Evolutionary conservation across 1,140 invertebrate genomes (phyloP).

Genomic region (Sitophilus oryzae): DNA sequence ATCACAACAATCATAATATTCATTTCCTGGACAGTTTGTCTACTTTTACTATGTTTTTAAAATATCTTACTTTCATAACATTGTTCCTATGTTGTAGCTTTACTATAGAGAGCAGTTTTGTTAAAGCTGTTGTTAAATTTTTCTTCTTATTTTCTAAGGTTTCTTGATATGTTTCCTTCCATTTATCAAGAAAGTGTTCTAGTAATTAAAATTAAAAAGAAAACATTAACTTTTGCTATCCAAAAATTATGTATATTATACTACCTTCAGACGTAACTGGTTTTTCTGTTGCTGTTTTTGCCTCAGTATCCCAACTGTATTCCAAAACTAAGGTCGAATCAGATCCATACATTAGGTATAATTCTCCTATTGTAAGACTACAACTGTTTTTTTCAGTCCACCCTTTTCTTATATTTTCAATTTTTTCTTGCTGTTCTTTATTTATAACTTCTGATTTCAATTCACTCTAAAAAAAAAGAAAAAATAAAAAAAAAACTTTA

Average conservation of each 20-base stretch:
- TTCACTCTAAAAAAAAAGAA: too few relatives aligned
- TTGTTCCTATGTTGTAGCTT: constrained; percentile 45
- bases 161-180: constrained; percentile 14
- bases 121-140: constrained; percentile 43
- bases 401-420: constrained; percentile 62
- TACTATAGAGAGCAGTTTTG: constrained; percentile 57
- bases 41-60: too few relatives aligned
- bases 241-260: neutral
- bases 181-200: constrained; percentile 20
- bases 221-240: neutral
- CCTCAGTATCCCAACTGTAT: constrained; percentile 67
- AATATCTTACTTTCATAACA: constrained; percentile 32
- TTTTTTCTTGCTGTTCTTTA: constrained; percentile 22
- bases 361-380: constrained; percentile 76
- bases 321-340: constrained; percentile 74
- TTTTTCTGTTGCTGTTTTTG: constrained; percentile 21
- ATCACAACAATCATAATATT: too few relatives aligned
- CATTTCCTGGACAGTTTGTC: too few relatives aligned
- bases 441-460: neutral
- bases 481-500: too few relatives aligned
- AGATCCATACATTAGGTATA: constrained; percentile 84
- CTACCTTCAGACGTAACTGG: constrained; percentile 14
- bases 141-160: constrained; percentile 18
- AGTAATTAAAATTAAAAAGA: neutral
- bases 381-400: constrained; percentile 72